Evolutionary conservation across 2,888 invertebrate genomes (phyloP), one percentile per base, ranked within the genome.

Genomic region (Agrochola lychnidis): DNA sequence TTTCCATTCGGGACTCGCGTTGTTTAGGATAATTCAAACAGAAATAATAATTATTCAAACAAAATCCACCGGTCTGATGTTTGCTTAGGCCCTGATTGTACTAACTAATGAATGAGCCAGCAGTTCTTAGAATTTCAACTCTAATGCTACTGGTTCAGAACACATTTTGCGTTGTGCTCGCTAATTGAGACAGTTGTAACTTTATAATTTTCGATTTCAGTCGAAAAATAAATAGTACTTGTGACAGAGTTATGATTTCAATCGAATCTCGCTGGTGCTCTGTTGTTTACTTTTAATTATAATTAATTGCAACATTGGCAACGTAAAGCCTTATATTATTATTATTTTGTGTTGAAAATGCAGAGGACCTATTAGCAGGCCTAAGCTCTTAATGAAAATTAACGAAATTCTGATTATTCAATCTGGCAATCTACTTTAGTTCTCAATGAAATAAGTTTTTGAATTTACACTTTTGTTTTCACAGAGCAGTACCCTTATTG

Each of bases 11-110:
- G 79, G 82, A 82, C 82, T 77, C 74, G 70, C 88, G 88, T 92
- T 94, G 93, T 93, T 92, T 89, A 88, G 91, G 88, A 90, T 93
- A 94, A 92, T 92, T 91, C 89, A 91, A 93, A 86, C 93, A 90
- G 91, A 91, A 91, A 93, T 92, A 91, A 91, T 92, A 92, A 94
- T 94, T 93, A 94, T 93, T 93, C 92, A 93, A 93, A 94, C 93
- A 93, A 91, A 90, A 90, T 89, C 88, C 89, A 87, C 86, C 85
- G 87, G 88, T 89, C 88, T 89, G 87, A 91, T 94, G 93, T 95
- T 95, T 94, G 91, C 90, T 93, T 93, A 93, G 94, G 94, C 87
- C 88, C 89, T 93, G 94, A 94, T 94, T 94, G 93, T 92, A 91
- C 87, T 86, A 88, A 90, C 92, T 93, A 92, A 91, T 93, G 89